Base-by-base conservation (phyloP, 2,797 vertebrate genomes). In the Oryzias sinensis region DNA sequence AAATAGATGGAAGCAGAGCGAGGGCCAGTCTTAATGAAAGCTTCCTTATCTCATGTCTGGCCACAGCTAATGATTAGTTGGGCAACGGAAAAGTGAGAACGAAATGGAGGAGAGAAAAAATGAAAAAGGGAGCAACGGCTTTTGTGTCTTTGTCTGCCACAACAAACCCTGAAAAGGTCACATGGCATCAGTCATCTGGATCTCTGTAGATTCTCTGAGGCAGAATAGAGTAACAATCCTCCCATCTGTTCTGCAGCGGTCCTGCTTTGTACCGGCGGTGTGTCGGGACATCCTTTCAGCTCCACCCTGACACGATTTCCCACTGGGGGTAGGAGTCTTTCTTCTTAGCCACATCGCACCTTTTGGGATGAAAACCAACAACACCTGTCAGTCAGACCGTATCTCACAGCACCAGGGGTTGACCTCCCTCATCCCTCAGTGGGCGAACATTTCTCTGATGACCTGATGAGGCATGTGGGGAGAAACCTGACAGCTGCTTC, bases 1-100 rank as follows among this genome's bases (percentile, higher is more conserved):
- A 33, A 16, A 16, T 53, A 45, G 22, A 24, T 3, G 14, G 41
- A 43, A 45, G 37, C 11, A 13, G 49, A 11, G 44, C 22, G 6
- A 50, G 50, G 24, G 48, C 24, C 63, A 53, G 6, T 58, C 62
- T 62, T 68, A 65, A 76, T 74, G 64, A 78, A 74, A 66, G 40
- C 42, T 48, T 67, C 40, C 51, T 70, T 66, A 53, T 78, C 55
- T 64, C 54, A 69, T 70, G 72, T 67, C 50, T 61, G 72, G 56
- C 41, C 55, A 56, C 43, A 62, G 65, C 64, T 81, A 74, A 81
- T 66, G 69, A 77, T 72, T 52, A 59, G 51, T 56, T 27, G 56
- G 68, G 59, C 58, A 65, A 65, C 40, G 20, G 20, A 41, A 29
- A 60, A 57, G 56, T 49, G 52, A 52, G 49, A 13, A 37, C 18